phyloP scores from a whole-genome alignment of 2,888 invertebrate genomes.

The Erpobdella octoculata region DNA sequence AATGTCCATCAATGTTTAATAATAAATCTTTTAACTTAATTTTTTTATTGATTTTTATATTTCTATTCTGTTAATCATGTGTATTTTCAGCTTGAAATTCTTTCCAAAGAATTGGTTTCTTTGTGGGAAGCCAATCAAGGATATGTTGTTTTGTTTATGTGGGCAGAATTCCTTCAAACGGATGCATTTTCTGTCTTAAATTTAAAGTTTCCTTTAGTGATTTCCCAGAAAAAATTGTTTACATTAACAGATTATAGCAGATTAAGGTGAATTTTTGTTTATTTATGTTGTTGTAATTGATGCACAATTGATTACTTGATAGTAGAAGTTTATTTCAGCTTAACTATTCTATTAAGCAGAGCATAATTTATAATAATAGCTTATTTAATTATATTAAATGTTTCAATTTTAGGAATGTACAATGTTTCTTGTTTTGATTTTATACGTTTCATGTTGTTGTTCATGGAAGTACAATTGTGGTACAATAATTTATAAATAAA shows the following conservation, averaged over 20 bases:
- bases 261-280: neutral
- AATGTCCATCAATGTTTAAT: no score
- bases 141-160: constrained; percentile 56
- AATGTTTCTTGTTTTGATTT: no score
- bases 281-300: no score
- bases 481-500: no score
- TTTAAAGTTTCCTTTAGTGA: constrained; percentile 41
- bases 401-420: no score
- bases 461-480: no score
- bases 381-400: neutral
- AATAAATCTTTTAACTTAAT: no score
- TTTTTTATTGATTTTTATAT: no score
- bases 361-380: neutral
- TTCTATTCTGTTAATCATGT: constrained; percentile 51
- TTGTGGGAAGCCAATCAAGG: constrained; percentile 56
- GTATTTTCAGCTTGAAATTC: constrained; percentile 55
- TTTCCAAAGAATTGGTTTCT: constrained; percentile 53
- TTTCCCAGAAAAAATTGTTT: constrained; percentile 27
- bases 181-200: constrained; percentile 52
- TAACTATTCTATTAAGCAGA: neutral
- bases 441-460: no score
- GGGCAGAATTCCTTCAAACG: constrained; percentile 57
- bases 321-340: neutral
- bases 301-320: neutral
- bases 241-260: constrained; percentile 13